Conservation (phyloP, 2,888 invertebrate species). For the Polymixis flavicincta region DNA sequence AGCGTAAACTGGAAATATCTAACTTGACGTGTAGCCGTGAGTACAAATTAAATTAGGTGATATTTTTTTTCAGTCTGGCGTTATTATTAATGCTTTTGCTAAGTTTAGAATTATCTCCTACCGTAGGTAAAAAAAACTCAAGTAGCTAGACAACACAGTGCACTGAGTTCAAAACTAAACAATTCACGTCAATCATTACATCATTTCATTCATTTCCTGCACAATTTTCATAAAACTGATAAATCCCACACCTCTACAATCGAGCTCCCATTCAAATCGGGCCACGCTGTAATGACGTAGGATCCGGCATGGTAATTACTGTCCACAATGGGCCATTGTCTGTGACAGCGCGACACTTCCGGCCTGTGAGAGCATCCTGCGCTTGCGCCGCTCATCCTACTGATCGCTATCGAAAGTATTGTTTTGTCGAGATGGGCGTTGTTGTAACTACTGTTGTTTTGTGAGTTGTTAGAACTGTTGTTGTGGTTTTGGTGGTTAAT, state of each 20-base stretch:
- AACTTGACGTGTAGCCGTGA: too few relatives aligned
- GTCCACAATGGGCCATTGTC: conserved; percentile 87
- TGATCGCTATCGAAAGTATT: conserved; percentile 66
- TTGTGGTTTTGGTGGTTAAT: conserved; percentile 19
- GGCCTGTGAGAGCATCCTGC: conserved; percentile 77
- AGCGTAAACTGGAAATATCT: too few relatives aligned
- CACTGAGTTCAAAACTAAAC: neutral
- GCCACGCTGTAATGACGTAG: conserved; percentile 75
- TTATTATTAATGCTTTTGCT: neutral
- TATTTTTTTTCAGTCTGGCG: neutral
- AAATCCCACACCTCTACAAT: conserved; percentile 55
- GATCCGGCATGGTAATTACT: conserved; percentile 80
- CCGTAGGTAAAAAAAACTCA: neutral
- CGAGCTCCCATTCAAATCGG: conserved; percentile 63
- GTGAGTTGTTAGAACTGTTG: conserved; percentile 11
- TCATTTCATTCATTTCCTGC: conserved; percentile 52
- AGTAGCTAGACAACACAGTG: neutral
- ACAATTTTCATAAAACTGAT: conserved; percentile 42
- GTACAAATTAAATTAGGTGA: too few relatives aligned
- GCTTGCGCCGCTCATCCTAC: conserved; percentile 69
- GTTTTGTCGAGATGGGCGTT: conserved; percentile 64
- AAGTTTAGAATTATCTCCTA: neutral
- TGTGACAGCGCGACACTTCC: conserved; percentile 81
- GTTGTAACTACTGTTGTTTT: conserved; percentile 56
- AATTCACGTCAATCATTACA: conserved; percentile 22